phyloP scores from a whole-genome alignment of 2,888 invertebrate species.

The Andrena chrysosceles region DNA sequence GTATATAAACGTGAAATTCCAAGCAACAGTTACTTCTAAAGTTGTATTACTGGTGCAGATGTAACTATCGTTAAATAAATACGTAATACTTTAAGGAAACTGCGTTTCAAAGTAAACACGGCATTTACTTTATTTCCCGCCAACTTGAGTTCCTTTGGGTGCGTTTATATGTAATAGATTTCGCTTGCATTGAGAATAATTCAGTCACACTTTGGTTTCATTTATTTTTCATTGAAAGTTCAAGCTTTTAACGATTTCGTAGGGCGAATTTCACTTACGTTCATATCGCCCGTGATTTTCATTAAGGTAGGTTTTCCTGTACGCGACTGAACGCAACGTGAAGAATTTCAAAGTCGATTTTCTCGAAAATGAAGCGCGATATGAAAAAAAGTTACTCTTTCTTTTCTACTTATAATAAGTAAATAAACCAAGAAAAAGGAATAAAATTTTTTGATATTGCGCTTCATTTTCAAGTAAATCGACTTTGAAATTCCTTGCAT shows the following conservation, averaged over 20 bases:
- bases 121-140: background rate
- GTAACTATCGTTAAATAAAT: background rate
- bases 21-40: background rate
- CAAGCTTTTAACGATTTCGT: background rate
- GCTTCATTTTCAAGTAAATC: no score
- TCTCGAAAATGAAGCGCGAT: no score
- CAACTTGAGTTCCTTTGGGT: background rate
- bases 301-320: no score
- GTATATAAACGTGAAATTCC: background rate
- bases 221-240: background rate
- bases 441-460: no score
- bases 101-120: background rate
- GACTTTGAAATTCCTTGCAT: no score
- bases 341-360: no score
- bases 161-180: background rate
- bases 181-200: background rate
- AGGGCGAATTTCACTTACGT: no score
- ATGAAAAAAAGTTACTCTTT: no score
- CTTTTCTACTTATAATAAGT: no score
- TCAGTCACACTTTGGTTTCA: background rate
- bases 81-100: background rate
- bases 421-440: no score
- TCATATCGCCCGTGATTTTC: no score
- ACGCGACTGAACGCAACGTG: no score
- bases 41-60: background rate